Conservation (phyloP, 2,797 vertebrate species). For the Dermochelys coriacea region DNA sequence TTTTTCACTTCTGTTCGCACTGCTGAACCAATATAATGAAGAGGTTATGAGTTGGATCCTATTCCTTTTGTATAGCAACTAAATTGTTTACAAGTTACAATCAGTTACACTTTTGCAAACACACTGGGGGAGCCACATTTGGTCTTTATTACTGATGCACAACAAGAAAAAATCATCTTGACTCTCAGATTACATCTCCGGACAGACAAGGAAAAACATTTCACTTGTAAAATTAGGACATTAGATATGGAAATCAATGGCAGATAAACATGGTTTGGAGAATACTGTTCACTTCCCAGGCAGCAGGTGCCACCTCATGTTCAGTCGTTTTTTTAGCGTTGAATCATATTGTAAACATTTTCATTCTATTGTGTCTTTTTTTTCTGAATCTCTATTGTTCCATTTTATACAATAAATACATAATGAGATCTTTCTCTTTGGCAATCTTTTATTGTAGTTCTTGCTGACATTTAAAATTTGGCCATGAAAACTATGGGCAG, state of each 20-base stretch:
- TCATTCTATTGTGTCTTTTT: neutral
- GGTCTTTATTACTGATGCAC: neutral
- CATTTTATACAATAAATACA: neutral
- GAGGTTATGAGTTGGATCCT: neutral
- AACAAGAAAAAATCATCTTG: slow-evolving; percentile 4
- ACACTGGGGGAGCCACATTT: slow-evolving; percentile 16
- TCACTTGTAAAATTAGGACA: neutral
- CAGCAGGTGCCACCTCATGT: neutral
- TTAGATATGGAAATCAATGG: neutral
- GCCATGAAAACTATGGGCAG: neutral
- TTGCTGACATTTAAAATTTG: neutral
- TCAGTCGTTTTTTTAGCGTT: neutral
- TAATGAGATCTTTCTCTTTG: neutral
- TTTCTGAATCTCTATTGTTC: slow-evolving; percentile 14
- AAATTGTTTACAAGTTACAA: neutral
- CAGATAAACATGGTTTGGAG: neutral
- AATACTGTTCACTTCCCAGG: neutral
- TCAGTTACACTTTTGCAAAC: slow-evolving; percentile 23
- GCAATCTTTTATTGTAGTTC: neutral
- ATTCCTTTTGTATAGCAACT: neutral
- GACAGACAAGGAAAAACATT: neutral
- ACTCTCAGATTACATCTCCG: slow-evolving; percentile 6
- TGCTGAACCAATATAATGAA: neutral
- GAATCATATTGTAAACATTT: neutral
- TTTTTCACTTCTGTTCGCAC: neutral